Percentiles rank a stretch among this genome's conserved stretches.
Conservation (phyloP, 2,113 vertebrate genomes). For the Vicugna pacos region DNA sequence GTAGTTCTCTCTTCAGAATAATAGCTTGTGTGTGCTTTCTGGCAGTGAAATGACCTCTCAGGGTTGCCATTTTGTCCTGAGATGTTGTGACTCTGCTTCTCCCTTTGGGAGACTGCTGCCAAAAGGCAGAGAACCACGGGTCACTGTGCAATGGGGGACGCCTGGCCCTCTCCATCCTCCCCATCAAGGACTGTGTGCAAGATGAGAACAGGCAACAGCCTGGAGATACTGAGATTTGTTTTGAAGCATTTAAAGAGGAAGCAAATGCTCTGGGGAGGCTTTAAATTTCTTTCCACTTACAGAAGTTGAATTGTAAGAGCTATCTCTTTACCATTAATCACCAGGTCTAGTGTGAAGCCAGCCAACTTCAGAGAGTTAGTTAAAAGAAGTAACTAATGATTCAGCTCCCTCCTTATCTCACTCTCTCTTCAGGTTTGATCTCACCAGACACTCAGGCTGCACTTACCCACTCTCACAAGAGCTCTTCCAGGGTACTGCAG, state of each 20-base stretch:
- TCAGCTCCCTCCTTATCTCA: constrained; percentile 39
- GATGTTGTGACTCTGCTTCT: neutral
- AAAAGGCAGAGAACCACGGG: neutral
- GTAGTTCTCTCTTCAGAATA: neutral
- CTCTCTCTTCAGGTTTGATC: constrained; percentile 34
- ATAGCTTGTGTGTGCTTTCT: neutral
- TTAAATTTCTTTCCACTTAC: constrained; percentile 59
- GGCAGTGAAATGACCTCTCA: neutral
- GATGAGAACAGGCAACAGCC: neutral
- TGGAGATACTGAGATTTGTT: neutral
- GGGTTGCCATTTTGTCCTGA: neutral
- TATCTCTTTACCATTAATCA: constrained; percentile 62
- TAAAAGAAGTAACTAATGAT: constrained; percentile 63
- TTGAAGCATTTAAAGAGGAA: constrained; percentile 54
- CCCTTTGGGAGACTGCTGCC: neutral
- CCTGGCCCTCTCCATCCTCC: neutral
- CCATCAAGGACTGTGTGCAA: neutral
- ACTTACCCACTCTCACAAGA: neutral
- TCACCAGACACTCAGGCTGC: neutral
- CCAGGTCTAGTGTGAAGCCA: constrained; percentile 45
- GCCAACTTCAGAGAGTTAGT: constrained; percentile 64
- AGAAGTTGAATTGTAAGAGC: constrained; percentile 51
- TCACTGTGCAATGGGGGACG: neutral
- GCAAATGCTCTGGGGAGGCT: constrained; percentile 37
- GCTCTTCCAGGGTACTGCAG: neutral